Conservation (phyloP, 2,797 vertebrate species). For the Gobio occitaniae region DNA sequence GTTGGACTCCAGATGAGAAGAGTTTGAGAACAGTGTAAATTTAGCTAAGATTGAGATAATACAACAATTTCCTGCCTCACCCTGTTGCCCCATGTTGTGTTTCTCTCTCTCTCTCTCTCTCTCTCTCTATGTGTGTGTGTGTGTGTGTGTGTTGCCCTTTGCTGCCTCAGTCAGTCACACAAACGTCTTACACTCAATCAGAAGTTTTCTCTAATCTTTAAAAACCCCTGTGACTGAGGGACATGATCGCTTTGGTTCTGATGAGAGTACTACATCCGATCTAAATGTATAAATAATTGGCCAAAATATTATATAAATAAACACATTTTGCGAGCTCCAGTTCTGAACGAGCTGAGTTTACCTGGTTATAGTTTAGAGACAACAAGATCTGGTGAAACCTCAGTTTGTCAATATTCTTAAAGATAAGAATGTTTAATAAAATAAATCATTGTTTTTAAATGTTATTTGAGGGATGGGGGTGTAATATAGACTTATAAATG, state of each 20-base stretch:
- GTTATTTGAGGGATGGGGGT: not conserved
- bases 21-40: not conserved
- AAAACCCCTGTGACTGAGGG: not conserved
- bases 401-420: not conserved
- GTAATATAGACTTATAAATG: not conserved
- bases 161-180: not conserved
- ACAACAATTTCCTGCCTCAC: constrained; percentile 42
- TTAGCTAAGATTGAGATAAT: constrained; percentile 42
- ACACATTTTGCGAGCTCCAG: not conserved
- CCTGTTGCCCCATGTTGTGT: not conserved
- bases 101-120: not conserved
- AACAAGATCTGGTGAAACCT: not conserved
- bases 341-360: not conserved
- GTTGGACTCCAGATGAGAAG: not conserved
- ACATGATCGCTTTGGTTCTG: not conserved
- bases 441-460: not conserved
- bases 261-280: not conserved
- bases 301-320: not conserved
- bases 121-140: not conserved
- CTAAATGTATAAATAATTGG: not conserved
- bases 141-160: not conserved
- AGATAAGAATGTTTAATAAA: not conserved
- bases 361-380: not conserved
- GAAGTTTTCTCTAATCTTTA: not conserved
- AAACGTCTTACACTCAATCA: not conserved